These are phyloP conservation scores for Pygoscelis antarcticus DNA, from an alignment of 2,113 vertebrate genomes.

Conservation along the genomic window DNA sequence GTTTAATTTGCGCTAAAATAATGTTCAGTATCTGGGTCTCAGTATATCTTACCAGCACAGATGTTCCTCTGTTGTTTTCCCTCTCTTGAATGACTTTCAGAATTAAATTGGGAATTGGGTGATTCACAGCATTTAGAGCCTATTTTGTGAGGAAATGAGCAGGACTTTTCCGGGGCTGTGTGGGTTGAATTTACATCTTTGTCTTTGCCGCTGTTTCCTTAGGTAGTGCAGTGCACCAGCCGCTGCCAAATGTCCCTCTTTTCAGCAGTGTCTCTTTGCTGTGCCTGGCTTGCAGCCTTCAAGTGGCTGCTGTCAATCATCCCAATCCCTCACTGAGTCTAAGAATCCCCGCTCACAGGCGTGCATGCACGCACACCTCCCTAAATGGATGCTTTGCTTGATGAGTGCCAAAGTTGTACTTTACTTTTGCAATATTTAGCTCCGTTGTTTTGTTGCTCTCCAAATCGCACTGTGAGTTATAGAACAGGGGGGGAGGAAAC, in stretches of 20 bases:
- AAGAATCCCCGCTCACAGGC: background rate
- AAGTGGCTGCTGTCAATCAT: background rate
- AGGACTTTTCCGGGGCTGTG: background rate
- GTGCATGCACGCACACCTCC: rapidly evolving
- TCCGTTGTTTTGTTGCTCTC: background rate
- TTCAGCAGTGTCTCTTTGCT: background rate
- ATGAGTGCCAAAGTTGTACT: background rate
- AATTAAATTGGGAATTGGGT: constrained; percentile 44
- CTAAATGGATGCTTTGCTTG: rapidly evolving
- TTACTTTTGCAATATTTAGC: background rate
- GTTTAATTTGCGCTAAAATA: constrained; percentile 1
- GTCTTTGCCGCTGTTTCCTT: background rate
- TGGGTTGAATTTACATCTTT: background rate
- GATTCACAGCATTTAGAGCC: background rate
- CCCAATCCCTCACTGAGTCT: background rate
- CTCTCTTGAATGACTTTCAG: constrained; percentile 30
- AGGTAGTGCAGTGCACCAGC: background rate
- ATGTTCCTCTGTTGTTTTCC: background rate
- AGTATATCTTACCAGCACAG: background rate
- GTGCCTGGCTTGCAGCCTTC: background rate
- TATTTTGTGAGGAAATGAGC: background rate
- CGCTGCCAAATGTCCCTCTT: background rate
- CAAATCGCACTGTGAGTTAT: too few species aligned
- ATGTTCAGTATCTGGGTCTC: background rate
- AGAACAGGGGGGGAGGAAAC: background rate